These are phyloP conservation scores for Aleiodes alternator DNA, from an alignment of 2,888 invertebrate genomes.

Conservation along the genomic window DNA sequence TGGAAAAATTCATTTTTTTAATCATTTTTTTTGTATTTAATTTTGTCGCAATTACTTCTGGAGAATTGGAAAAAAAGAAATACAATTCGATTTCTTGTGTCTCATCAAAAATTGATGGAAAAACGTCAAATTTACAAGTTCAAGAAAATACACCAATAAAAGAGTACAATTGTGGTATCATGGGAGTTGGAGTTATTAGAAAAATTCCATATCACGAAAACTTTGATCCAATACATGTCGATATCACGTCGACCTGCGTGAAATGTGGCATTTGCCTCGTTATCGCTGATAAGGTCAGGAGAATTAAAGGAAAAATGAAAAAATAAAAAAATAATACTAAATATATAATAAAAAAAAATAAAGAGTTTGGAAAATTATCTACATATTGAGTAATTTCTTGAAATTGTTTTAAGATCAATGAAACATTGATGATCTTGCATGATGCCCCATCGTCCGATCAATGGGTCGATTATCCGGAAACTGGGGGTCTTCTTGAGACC, in stretches of 20 bases:
- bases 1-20: too few relatives aligned
- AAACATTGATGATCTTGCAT: constrained; percentile 63
- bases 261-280: constrained; percentile 69
- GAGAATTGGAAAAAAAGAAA: neutral
- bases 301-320: neutral
- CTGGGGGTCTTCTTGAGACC: constrained; percentile 56
- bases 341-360: neutral
- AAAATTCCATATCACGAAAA: constrained; percentile 61
- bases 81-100: neutral
- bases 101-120: neutral
- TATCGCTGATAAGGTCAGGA: constrained; percentile 66
- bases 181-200: constrained; percentile 61
- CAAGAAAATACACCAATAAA: neutral
- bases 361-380: neutral
- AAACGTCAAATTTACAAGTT: neutral
- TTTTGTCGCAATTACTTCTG: constrained; percentile 43
- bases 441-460: constrained; percentile 56
- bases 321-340: too few relatives aligned
- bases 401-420: constrained; percentile 62
- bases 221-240: constrained; percentile 53
- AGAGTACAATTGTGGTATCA: constrained; percentile 52
- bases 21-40: constrained; percentile 41
- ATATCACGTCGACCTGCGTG: constrained; percentile 68
- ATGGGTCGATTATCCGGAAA: constrained; percentile 60
- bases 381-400: constrained; percentile 14